Evolutionary conservation across 2,797 vertebrate species (phyloP).

Genomic region (Tauraco hartlaubi): DNA sequence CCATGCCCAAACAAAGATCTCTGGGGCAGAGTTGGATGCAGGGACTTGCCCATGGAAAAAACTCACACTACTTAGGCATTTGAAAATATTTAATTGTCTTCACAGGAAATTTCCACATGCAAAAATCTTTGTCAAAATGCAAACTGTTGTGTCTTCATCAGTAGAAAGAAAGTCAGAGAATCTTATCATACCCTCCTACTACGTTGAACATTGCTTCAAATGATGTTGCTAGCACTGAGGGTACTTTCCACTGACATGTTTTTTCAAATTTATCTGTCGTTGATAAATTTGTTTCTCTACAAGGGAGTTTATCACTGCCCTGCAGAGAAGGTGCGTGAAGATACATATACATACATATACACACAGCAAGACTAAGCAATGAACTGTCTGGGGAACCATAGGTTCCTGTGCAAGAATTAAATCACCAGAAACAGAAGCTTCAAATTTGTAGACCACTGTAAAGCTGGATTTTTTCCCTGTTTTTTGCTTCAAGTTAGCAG

Average conservation of each 20-base stretch:
- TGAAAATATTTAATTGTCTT: background rate
- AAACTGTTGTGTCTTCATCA: background rate
- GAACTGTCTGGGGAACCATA: background rate
- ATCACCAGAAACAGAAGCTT: background rate
- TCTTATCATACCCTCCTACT: background rate
- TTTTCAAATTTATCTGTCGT: background rate
- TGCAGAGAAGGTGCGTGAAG: background rate
- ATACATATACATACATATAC: background rate
- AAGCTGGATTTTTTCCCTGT: background rate
- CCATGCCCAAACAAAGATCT: background rate
- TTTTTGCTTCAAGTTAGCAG: background rate
- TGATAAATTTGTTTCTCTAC: background rate
- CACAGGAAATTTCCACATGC: background rate
- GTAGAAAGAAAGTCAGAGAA: background rate
- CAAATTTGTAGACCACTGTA: background rate
- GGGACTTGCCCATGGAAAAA: background rate
- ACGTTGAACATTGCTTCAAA: background rate
- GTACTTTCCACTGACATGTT: background rate
- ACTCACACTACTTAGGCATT: background rate
- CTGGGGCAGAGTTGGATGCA: background rate
- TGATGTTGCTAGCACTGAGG: background rate
- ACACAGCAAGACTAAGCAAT: background rate
- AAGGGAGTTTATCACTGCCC: background rate
- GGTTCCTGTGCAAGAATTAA: background rate
- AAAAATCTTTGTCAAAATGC: background rate